These are phyloP conservation scores for Ceyx cyanopectus DNA, from an alignment of 2,113 vertebrate genomes.

Conservation along the genomic window DNA sequence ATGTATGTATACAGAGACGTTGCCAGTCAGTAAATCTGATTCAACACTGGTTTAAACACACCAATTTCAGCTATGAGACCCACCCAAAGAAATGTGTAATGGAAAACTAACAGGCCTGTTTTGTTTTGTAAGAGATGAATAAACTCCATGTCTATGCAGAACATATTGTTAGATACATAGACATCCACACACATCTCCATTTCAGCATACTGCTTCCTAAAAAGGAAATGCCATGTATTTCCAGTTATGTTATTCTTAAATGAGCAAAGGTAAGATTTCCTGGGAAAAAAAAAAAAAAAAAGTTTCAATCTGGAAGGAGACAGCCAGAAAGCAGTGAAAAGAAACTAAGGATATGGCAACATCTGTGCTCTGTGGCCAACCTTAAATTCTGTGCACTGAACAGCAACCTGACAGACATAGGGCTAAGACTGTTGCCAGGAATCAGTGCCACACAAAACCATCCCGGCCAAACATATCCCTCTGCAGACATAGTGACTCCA, in stretches of 20 bases:
- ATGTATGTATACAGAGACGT: not conserved
- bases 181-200: not conserved
- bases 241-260: not conserved
- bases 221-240: not conserved
- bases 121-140: not conserved
- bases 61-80: not conserved
- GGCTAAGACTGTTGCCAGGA: conserved; percentile 28
- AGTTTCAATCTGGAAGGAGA: not conserved
- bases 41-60: not conserved
- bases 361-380: conserved; percentile 43
- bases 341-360: not conserved
- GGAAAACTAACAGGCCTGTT: not conserved
- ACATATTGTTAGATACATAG: not conserved
- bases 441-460: conserved; percentile 52
- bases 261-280: not conserved
- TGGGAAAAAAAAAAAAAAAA: not conserved
- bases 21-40: not conserved
- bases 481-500: conserved; percentile 11
- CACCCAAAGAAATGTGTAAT: not conserved
- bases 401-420: conserved; percentile 47
- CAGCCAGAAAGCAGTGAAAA: not conserved
- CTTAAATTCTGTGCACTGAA: conserved; percentile 28
- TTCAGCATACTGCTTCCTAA: not conserved
- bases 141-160: not conserved
- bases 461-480: conserved; percentile 11